Conservation (phyloP, 1,140 invertebrate species). For the Radopholus similis region DNA sequence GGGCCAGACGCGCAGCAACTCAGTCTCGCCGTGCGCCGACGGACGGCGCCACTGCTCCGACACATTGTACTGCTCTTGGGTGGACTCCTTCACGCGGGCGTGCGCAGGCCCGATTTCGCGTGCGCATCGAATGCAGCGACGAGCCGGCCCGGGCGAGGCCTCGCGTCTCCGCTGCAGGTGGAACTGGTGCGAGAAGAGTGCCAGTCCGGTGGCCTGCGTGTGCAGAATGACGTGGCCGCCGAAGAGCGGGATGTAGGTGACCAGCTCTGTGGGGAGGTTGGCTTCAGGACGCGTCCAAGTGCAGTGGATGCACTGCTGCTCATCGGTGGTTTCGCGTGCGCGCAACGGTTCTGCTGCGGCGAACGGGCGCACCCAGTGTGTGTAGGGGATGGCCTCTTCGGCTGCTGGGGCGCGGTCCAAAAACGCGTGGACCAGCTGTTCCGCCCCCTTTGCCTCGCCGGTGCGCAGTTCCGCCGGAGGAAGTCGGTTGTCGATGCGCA, state of each 20-base stretch:
- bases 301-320: conserved; percentile 24
- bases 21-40: neutral
- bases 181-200: conserved; percentile 19
- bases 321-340: conserved; percentile 19
- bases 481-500: neutral
- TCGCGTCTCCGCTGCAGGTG: conserved; percentile 27
- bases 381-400: conserved; percentile 17
- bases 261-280: conserved; percentile 21
- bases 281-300: conserved; percentile 20
- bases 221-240: conserved; percentile 37
- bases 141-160: conserved; percentile 3
- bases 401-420: conserved; percentile 10
- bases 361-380: conserved; percentile 8
- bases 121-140: conserved; percentile 14
- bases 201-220: conserved; percentile 33
- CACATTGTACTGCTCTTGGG: conserved; percentile 2
- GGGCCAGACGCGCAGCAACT: conserved; percentile 1
- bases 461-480: neutral
- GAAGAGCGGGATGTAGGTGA: conserved; percentile 25
- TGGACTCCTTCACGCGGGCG: neutral
- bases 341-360: conserved; percentile 1
- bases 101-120: conserved; percentile 5
- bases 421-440: conserved; percentile 23
- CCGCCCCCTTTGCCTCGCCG: conserved; percentile 15
- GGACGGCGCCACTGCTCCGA: conserved; percentile 11